These are phyloP conservation scores for Cotesia chilonis DNA, from an alignment of 1,140 invertebrate genomes.

Conservation along the genomic window DNA sequence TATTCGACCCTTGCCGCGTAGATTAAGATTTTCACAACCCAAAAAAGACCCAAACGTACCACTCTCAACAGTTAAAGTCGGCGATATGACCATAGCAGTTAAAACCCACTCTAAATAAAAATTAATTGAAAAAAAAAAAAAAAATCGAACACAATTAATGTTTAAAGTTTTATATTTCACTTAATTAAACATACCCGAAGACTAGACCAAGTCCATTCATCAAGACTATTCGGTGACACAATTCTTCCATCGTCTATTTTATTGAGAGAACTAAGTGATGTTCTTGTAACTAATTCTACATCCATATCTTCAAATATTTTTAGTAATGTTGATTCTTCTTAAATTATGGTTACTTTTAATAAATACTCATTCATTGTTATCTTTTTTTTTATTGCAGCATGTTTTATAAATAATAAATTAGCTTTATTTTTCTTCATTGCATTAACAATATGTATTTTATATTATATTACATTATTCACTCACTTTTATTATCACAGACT, in stretches of 20 bases:
- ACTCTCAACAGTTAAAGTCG: no score
- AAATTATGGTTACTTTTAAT: constrained; percentile 4
- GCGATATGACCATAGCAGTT: no score
- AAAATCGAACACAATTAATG: no score
- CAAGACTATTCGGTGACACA: constrained; percentile 55
- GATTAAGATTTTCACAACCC: no score
- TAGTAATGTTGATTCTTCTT: constrained; percentile 5
- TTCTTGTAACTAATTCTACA: constrained; percentile 58
- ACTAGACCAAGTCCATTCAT: constrained; percentile 61
- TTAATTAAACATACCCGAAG: constrained; percentile 53
- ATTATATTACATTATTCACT: not conserved
- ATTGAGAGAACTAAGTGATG: constrained; percentile 57
- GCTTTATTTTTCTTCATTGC: not conserved
- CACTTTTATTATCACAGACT: not conserved
- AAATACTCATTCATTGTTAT: not conserved
- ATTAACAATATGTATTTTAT: not conserved
- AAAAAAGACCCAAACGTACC: no score
- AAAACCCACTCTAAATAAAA: no score
- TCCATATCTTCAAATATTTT: constrained; percentile 48
- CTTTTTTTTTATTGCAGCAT: not conserved
- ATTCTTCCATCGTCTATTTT: constrained; percentile 54
- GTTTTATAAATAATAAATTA: no score
- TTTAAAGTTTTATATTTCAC: no score
- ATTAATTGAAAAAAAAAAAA: no score
- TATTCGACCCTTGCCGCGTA: no score